These are phyloP conservation scores for Cyrtodaria siliqua DNA, from an alignment of 2,888 invertebrate species.

Conservation along the genomic window DNA sequence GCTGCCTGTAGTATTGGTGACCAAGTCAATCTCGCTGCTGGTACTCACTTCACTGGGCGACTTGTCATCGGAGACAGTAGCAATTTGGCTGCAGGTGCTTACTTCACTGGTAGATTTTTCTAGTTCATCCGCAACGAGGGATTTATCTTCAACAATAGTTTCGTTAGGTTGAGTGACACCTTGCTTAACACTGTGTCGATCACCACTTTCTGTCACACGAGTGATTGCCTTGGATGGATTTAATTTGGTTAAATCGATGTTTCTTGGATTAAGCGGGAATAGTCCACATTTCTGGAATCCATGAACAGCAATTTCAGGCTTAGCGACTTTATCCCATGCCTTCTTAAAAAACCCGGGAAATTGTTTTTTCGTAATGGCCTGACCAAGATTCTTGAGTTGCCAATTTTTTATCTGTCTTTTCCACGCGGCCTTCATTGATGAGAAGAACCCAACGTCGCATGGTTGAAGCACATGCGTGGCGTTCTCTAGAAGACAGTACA, in stretches of 20 bases:
- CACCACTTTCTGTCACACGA: too few relatives aligned
- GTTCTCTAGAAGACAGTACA: constrained; percentile 49
- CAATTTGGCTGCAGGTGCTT: too few relatives aligned
- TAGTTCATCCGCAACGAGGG: too few relatives aligned
- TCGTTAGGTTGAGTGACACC: too few relatives aligned
- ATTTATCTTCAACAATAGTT: too few relatives aligned
- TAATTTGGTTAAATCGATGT: constrained; percentile 11
- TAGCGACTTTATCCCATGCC: constrained; percentile 22
- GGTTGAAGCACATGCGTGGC: constrained; percentile 45
- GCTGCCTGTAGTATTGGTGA: too few relatives aligned
- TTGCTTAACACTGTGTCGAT: too few relatives aligned
- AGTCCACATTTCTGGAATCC: constrained; percentile 35
- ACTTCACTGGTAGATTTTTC: too few relatives aligned
- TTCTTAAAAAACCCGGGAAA: constrained; percentile 21
- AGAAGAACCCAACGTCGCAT: constrained; percentile 40
- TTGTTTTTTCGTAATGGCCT: constrained; percentile 21
- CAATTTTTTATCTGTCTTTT: constrained; percentile 26
- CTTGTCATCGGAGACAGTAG: too few relatives aligned
- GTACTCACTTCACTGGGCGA: too few relatives aligned
- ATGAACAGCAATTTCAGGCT: constrained; percentile 25
- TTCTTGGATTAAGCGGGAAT: constrained; percentile 11
- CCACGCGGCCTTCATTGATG: constrained; percentile 33
- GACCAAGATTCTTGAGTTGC: constrained; percentile 28
- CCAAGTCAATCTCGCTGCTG: too few relatives aligned
- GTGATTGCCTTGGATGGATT: constrained; percentile 5